Evolutionary conservation across 2,888 invertebrate genomes (phyloP), one percentile per base, ranked within the genome.

Genomic region (Leistus spinibarbis): DNA sequence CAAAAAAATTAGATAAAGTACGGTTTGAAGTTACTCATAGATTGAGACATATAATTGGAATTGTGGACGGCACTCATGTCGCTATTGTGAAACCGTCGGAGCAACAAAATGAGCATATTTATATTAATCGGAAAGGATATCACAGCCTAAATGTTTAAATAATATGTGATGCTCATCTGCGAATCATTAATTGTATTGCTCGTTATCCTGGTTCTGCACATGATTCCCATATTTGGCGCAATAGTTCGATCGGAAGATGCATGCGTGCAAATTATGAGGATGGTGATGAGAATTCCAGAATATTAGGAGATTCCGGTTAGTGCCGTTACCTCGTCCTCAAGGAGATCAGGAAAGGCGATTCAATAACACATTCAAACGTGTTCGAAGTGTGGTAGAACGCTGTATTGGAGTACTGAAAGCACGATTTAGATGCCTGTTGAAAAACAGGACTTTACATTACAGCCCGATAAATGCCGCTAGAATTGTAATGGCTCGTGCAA

Each of bases 391-490:
- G 13, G 65, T 76, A 23, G 76, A 75, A 56, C 53, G 75, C n/a
- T 54, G 54, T 10, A 76, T 64, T 19, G 62, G 69, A n/a, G n/a
- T 70, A 22, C 53, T 76, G 20, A 69, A 70, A 24, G n/a, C 19
- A 10, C 9, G 77, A 40, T 77, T 74, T 40, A 53, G 70, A 54
- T 77, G 77, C 60, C 54, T 77, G 4, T 54, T 62, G 24, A 75
- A 56, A 62, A 57, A 76, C 9, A 63, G 75, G 56, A 66, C 66
- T n/a, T 65, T 76, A 16, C 69, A 75, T n/a, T 76, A 75, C 10
- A 57, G 9, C 13, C 57, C 57, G 9, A 9, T 17, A 17, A 57
- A 57, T 20, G 5, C 57, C 9, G 57, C 57, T 16, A 13, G 57
- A 9, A 57, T 57, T 16, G 20, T 57, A n/a, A 57, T 2, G 57